Percentiles rank a stretch among this genome's conserved stretches.
These are phyloP conservation scores for Moxostoma hubbsi DNA, from an alignment of 2,797 vertebrate species.

Conservation along the genomic window DNA sequence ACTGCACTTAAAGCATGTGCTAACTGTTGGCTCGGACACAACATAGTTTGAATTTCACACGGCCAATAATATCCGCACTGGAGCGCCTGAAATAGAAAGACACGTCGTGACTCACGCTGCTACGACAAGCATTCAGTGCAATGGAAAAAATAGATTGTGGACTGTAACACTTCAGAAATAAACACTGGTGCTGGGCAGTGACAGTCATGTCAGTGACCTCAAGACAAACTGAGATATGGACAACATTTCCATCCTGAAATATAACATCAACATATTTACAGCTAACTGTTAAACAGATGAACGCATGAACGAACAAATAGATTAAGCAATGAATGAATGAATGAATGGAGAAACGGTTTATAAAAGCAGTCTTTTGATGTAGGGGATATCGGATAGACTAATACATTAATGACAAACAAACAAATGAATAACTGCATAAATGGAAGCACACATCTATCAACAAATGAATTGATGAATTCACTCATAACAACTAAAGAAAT, in stretches of 20 bases:
- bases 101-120: neutral
- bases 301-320: neutral
- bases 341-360: neutral
- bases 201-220: too few relatives aligned
- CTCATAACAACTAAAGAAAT: too few relatives aligned
- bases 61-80: neutral
- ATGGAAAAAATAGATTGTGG: neutral
- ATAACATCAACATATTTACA: neutral
- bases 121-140: conserved; percentile 3
- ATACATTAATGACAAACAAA: too few relatives aligned
- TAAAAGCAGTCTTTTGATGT: neutral
- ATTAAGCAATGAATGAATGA: neutral
- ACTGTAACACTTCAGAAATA: conserved; percentile 6
- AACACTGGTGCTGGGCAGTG: neutral
- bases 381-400: neutral
- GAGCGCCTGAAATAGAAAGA: conserved; percentile 20
- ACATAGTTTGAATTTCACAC: neutral
- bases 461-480: too few relatives aligned
- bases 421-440: too few relatives aligned
- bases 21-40: neutral
- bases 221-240: too few relatives aligned
- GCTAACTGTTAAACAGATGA: neutral
- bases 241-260: too few relatives aligned
- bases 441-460: too few relatives aligned
- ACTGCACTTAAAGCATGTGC: neutral